Base-by-base conservation (phyloP, 2,797 vertebrate species). In the Etheostoma perlongum region DNA sequence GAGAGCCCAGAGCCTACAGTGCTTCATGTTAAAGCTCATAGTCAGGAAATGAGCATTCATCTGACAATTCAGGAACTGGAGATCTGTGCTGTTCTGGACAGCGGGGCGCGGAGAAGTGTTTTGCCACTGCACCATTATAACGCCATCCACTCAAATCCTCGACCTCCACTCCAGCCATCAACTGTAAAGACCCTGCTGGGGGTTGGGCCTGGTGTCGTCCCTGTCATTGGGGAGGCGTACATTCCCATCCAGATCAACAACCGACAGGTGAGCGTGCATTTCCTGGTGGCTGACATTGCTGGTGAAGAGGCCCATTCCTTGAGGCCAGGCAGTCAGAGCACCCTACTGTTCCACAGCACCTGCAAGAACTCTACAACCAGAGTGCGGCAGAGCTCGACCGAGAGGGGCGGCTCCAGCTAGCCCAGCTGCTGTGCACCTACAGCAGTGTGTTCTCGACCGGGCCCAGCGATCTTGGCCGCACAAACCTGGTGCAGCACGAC, bases 81-180 rank as follows among this genome's bases (percentile, higher is more conserved):
- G 5, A 33, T 85, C 1, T 84, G 73, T 69, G 74, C 84, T 63
- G 57, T 88, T 1, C 51, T 84, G 40, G 74, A 86, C 59, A 85
- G 42, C 9, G 65, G 65, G 6, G 75, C 69, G 0, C 7, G 11
- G 3, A 33, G 6, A 33, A 23, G 21, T 23, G 21, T 23, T 23
- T 23, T 86, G 42, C 76, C 76, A 0, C 18, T 76, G 30, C 30
- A 33, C 30, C 30, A 33, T 33, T 33, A 33, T 33, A 33, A 33
- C 30, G 6, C 21, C 21, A 23, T 23, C 30, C 6, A 33, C 30
- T 33, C 30, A 33, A 33, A 7, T 33, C 6, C 30, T 33, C 30
- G 30, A 33, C 30, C 30, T 1, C 7, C 30, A 33, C 30, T 33
- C 1, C 30, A 33, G 30, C 30, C 30, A 7, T 33, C 7, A 6